Evolutionary conservation across 1,140 invertebrate genomes (phyloP).

Genomic region (Drosophila nikananu): DNA sequence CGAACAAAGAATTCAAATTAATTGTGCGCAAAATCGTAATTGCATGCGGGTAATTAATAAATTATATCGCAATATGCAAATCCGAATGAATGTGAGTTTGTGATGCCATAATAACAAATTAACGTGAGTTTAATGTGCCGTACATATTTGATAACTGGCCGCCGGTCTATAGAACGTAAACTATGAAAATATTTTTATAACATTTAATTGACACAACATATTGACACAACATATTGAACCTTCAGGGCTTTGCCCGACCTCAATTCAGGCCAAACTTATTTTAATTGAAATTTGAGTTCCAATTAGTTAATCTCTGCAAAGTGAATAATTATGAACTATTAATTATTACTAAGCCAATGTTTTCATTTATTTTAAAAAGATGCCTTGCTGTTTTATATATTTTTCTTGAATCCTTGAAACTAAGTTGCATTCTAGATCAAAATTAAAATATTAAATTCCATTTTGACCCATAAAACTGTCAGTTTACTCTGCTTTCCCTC

Average conservation of each 20-base stretch:
- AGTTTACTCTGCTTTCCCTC: background rate
- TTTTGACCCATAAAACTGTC: slow-evolving; percentile 3
- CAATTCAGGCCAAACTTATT: slow-evolving; percentile 1
- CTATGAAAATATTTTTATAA: slow-evolving; percentile 38
- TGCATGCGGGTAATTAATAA: slow-evolving; percentile 71
- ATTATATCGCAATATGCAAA: slow-evolving; percentile 66
- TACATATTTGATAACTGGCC: slow-evolving; percentile 35
- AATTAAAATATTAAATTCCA: background rate
- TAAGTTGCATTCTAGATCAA: too few species aligned
- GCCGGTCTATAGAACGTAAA: slow-evolving; percentile 8
- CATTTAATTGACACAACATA: slow-evolving; percentile 43
- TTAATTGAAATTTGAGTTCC: slow-evolving; percentile 26
- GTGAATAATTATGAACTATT: background rate
- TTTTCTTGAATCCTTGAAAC: background rate
- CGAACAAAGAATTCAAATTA: slow-evolving; percentile 48
- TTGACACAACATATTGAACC: slow-evolving; percentile 14
- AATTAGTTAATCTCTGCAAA: background rate
- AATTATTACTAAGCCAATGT: too few species aligned
- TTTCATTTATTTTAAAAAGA: too few species aligned
- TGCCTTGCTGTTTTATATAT: background rate
- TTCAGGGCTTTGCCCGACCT: slow-evolving; percentile 5
- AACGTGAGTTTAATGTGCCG: slow-evolving; percentile 61
- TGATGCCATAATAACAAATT: slow-evolving; percentile 63
- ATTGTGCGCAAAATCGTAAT: slow-evolving; percentile 61
- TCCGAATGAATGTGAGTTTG: slow-evolving; percentile 20